phyloP scores from a whole-genome alignment of 2,113 vertebrate species.

The Ictidomys tridecemlineatus region DNA sequence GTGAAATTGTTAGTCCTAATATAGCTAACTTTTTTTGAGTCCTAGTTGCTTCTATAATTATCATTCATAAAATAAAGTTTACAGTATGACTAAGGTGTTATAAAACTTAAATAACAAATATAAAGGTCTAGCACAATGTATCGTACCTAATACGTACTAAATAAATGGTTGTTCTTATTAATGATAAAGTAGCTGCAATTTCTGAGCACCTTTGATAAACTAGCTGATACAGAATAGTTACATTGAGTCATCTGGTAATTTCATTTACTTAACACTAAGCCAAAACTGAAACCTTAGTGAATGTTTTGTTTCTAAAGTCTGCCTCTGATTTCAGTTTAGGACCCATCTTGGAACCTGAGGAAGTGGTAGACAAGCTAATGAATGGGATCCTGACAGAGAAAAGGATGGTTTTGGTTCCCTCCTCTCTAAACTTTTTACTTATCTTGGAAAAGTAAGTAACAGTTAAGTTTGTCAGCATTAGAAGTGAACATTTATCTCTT shows the following conservation, averaged over 20 bases:
- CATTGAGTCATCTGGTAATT: not conserved
- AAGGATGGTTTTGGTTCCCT: conserved; percentile 87
- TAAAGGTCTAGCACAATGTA: not conserved
- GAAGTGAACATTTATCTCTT: not conserved
- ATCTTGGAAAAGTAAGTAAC: conserved; percentile 76
- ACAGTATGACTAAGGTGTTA: not conserved
- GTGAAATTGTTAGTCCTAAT: not conserved
- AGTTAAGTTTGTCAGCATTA: not conserved
- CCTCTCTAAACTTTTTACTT: not conserved
- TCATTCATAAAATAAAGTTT: not conserved
- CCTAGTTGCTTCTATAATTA: not conserved
- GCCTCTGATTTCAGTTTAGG: conserved; percentile 82
- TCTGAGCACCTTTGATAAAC: not conserved
- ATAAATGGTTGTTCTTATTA: not conserved
- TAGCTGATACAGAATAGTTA: not conserved
- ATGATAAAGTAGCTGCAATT: not conserved
- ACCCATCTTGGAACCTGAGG: conserved; percentile 82
- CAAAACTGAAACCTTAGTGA: not conserved
- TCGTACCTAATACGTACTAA: not conserved
- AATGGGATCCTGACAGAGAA: conserved; percentile 86
- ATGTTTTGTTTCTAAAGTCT: conserved; percentile 48
- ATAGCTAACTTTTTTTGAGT: conserved; percentile 19
- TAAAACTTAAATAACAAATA: not conserved
- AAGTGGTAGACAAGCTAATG: conserved; percentile 83
- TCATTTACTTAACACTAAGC: not conserved